A percentile compares a stretch with the other conserved stretches of the same genome.
phyloP scores from a whole-genome alignment of 2,113 vertebrate species.

The Lonchura striata region DNA sequence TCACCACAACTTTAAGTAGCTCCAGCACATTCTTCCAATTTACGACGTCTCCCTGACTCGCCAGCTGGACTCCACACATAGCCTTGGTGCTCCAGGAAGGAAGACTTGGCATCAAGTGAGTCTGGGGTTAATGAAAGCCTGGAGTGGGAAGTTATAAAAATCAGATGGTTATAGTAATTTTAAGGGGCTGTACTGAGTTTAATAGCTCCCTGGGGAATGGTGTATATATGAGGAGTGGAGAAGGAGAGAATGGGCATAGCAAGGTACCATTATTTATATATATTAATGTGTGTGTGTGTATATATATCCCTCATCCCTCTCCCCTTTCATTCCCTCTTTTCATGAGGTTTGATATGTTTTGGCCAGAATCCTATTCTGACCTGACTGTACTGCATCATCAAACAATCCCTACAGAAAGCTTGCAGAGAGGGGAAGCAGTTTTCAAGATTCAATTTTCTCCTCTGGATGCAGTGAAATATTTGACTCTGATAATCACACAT shows the following conservation, averaged over 20 bases:
- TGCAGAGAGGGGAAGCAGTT: not conserved
- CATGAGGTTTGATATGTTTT: not conserved
- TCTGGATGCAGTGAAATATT: not conserved
- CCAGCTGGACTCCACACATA: slow-evolving; percentile 58
- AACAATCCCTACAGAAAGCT: not conserved
- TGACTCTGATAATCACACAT: not conserved
- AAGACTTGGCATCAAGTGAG: slow-evolving; percentile 44
- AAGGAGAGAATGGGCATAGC: not conserved
- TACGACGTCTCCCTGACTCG: not conserved
- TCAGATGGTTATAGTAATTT: slow-evolving; percentile 52
- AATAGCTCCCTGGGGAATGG: not conserved
- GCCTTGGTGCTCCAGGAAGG: slow-evolving; percentile 52
- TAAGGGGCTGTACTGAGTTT: slow-evolving; percentile 18
- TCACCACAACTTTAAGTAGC: slow-evolving; percentile 56
- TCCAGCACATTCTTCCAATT: slow-evolving; percentile 44
- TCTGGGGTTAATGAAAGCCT: slow-evolving; percentile 59
- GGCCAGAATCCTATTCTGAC: not conserved
- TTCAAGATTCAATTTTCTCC: not conserved
- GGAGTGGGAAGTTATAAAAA: slow-evolving; percentile 58
- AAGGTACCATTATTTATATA: not conserved
- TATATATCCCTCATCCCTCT: not conserved
- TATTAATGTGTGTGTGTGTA: not conserved
- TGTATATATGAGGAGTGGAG: not conserved
- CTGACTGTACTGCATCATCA: not conserved
- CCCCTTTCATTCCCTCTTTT: not conserved